phyloP scores from a whole-genome alignment of 2,888 invertebrate species.

The Cheilosia grossa region DNA sequence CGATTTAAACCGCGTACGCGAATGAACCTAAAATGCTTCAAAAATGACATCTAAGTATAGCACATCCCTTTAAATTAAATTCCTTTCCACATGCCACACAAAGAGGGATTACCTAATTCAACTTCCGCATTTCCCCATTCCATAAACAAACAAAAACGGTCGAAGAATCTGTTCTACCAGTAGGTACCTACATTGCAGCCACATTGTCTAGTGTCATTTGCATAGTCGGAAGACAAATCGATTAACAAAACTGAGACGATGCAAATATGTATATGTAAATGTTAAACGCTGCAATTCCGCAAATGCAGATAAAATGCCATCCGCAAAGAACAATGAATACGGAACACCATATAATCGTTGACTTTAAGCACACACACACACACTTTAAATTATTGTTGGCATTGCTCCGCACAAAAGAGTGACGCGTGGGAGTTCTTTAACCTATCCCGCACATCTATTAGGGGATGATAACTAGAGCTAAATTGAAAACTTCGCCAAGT shows the following conservation, averaged over 20 bases:
- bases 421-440: conserved; percentile 41
- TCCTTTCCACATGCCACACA: neutral
- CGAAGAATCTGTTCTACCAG: neutral
- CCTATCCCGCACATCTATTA: neutral
- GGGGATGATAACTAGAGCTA: neutral
- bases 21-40: too few species aligned
- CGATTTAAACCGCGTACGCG: too few species aligned
- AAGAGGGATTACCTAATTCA: neutral
- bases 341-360: conserved; percentile 9
- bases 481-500: neutral
- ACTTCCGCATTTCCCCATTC: neutral
- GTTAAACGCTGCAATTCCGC: conserved; percentile 12
- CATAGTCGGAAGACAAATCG: conserved; percentile 16
- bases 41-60: too few species aligned
- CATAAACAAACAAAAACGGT: neutral
- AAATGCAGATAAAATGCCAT: conserved; percentile 2
- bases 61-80: too few species aligned
- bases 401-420: conserved; percentile 1
- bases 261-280: conserved; percentile 46
- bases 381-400: conserved; percentile 7
- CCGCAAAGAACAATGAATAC: conserved; percentile 13
- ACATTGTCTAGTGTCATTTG: conserved; percentile 18
- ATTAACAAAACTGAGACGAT: conserved; percentile 20
- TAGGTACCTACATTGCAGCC: neutral
- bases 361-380: neutral